Evolutionary conservation across 2,888 invertebrate genomes (phyloP), one percentile per base, ranked within the genome.

Genomic region (Noctuana brunneofusca): DNA sequence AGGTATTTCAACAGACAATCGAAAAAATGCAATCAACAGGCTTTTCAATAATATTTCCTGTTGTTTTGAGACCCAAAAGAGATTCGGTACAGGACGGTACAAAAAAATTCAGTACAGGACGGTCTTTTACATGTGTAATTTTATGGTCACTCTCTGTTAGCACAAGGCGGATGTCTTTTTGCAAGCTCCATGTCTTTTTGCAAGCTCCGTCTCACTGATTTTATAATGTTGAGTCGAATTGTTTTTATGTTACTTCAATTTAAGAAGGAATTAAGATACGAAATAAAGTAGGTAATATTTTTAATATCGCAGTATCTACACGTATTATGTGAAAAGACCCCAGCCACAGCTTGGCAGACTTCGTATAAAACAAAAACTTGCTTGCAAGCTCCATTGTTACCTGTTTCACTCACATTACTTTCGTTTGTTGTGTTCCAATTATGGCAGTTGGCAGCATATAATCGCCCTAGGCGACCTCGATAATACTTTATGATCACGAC

Each of bases 371-470:
- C 6, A 35, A 35, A 35, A 35, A 35, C 35, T 35, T 35, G 3
- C 35, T 0, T 12, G 3, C 5, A n/a, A 4, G 35, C 11, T 6
- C n/a, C 4, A 35, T 35, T 35, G 35, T 35, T 38, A 9, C n/a
- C n/a, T 5, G n/a, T 35, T 35, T 35, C 4, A n/a, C 14, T 38
- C 14, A 8, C 3, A 38, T 38, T 38, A 14, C 38, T 38, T 38
- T n/a, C 38, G 14, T 38, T 38, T 38, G 4, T n/a, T 38, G 14
- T 14, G 38, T 14, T 38, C n/a, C n/a, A 38, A 38, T 14, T 38
- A 38, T 38, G 38, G 38, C n/a, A 14, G 38, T 38, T 38, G 38
- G 38, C 38, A 38, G 38, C 14, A 38, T 32, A 32, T 14, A 38
- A 38, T 38, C 14, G 14, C 14, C 6, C 14, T 38, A 14, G 38